Evolutionary conservation across 2,797 vertebrate genomes (phyloP).

Genomic region (Leptoclinus maculatus): DNA sequence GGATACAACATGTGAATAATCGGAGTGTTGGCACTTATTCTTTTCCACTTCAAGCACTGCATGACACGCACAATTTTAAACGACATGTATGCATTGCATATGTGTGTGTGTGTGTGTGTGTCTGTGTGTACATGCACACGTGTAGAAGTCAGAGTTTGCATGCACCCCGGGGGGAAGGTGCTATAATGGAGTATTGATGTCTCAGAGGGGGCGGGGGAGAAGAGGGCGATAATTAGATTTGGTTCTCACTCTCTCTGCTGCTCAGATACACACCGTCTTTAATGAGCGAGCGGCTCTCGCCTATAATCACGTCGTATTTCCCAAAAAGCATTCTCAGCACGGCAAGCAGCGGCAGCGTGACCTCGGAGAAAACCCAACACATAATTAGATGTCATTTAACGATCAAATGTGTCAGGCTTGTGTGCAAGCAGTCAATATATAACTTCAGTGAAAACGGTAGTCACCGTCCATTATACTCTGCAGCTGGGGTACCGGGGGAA

Average conservation of each 20-base stretch:
- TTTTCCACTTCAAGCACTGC: neutral
- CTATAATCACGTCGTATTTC: conserved; percentile 74
- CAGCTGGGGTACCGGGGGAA: neutral
- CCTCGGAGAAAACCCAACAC: conserved; percentile 55
- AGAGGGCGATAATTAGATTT: conserved; percentile 86
- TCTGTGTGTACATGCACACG: conserved; percentile 3
- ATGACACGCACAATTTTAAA: neutral
- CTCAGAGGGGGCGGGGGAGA: conserved; percentile 72
- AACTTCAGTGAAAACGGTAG: conserved; percentile 26
- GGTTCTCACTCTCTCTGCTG: conserved; percentile 76
- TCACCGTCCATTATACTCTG: neutral
- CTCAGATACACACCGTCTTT: conserved; percentile 76
- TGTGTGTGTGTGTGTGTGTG: neutral
- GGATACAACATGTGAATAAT: neutral
- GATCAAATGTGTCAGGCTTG: conserved; percentile 61
- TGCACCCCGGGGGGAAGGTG: conserved; percentile 70
- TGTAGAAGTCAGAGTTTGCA: conserved; percentile 57
- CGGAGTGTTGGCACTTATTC: neutral
- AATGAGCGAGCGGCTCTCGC: conserved; percentile 71
- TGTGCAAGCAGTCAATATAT: conserved; percentile 38
- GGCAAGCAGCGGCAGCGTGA: conserved; percentile 42
- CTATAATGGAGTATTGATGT: conserved; percentile 87
- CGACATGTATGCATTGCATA: conserved; percentile 10
- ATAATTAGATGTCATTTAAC: conserved; percentile 73
- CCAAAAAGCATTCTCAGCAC: conserved; percentile 48